Conservation (phyloP, 1,140 invertebrate species). For the Centruroides sculpturatus region DNA sequence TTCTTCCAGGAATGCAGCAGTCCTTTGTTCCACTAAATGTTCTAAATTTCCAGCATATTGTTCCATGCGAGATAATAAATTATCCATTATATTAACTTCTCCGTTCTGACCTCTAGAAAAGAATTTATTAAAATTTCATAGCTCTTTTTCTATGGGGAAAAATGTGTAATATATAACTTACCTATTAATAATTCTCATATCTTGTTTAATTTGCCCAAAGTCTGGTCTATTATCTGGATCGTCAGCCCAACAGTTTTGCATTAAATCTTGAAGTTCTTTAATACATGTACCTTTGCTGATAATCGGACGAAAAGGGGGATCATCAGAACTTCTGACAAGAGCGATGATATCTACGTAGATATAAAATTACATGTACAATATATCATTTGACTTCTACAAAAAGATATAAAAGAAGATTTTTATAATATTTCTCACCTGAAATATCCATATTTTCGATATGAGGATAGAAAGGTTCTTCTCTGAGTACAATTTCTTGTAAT, state of each 20-base stretch:
- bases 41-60: conserved; percentile 77
- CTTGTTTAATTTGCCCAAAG: conserved; percentile 53
- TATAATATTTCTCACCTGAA: not conserved
- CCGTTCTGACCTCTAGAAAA: conserved; percentile 12
- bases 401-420: too few species aligned
- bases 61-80: conserved; percentile 64
- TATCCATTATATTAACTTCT: conserved; percentile 39
- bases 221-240: conserved; percentile 59
- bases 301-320: conserved; percentile 57
- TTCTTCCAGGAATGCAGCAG: conserved; percentile 62
- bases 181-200: conserved; percentile 52
- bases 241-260: conserved; percentile 64
- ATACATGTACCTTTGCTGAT: conserved; percentile 48
- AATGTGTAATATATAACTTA: conserved; percentile 23
- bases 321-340: conserved; percentile 48
- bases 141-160: not conserved
- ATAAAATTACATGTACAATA: too few species aligned
- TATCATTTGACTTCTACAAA: too few species aligned
- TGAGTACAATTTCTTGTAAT: conserved; percentile 65
- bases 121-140: not conserved
- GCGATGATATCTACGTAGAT: conserved; percentile 46
- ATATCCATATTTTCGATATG: not conserved
- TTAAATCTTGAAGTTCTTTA: conserved; percentile 49
- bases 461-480: conserved; percentile 56
- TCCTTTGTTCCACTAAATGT: conserved; percentile 68